These are phyloP conservation scores for Pocillopora verrucosa DNA, from an alignment of 64 coral and sea anemone genomes.

Conservation along the genomic window DNA sequence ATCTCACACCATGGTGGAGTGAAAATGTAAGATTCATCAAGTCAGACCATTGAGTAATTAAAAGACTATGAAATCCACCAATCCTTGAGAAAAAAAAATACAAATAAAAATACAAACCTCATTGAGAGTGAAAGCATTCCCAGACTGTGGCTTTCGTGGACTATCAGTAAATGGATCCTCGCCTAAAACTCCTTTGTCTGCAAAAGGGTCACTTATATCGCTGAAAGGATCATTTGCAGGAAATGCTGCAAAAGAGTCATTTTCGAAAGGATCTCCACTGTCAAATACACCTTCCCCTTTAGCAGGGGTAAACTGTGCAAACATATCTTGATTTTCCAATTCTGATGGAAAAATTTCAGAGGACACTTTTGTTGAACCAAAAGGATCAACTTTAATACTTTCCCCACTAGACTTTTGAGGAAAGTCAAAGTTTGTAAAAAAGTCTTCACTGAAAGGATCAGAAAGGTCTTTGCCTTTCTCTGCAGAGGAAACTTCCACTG, in stretches of 20 bases:
- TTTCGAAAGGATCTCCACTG: slow-evolving; percentile 18
- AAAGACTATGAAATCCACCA: too few relatives aligned
- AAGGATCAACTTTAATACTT: slow-evolving; percentile 44
- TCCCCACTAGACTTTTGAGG: not conserved
- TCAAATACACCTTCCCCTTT: slow-evolving; percentile 25
- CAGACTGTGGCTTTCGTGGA: slow-evolving; percentile 43
- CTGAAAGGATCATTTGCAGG: slow-evolving; percentile 68
- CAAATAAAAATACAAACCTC: slow-evolving; percentile 15
- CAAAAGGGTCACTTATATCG: slow-evolving; percentile 84
- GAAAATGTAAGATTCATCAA: too few relatives aligned
- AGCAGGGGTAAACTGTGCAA: slow-evolving; percentile 58
- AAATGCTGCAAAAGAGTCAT: slow-evolving; percentile 47
- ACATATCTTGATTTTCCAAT: slow-evolving; percentile 66
- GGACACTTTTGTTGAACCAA: slow-evolving; percentile 27
- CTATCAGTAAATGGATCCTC: slow-evolving; percentile 74
- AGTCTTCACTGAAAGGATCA: slow-evolving; percentile 69
- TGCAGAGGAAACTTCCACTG: not conserved
- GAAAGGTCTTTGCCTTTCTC: slow-evolving; percentile 26
- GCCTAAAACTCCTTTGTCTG: slow-evolving; percentile 57
- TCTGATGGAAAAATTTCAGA: slow-evolving; percentile 37
- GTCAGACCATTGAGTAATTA: too few relatives aligned
- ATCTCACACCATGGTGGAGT: too few relatives aligned
- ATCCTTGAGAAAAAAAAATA: not conserved
- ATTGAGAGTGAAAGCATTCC: slow-evolving; percentile 21
- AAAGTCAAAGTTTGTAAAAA: slow-evolving; percentile 82